Percentiles rank a stretch among this genome's conserved stretches.
Conservation (phyloP, 1,140 invertebrate genomes). For the Drosophila rufa region DNA sequence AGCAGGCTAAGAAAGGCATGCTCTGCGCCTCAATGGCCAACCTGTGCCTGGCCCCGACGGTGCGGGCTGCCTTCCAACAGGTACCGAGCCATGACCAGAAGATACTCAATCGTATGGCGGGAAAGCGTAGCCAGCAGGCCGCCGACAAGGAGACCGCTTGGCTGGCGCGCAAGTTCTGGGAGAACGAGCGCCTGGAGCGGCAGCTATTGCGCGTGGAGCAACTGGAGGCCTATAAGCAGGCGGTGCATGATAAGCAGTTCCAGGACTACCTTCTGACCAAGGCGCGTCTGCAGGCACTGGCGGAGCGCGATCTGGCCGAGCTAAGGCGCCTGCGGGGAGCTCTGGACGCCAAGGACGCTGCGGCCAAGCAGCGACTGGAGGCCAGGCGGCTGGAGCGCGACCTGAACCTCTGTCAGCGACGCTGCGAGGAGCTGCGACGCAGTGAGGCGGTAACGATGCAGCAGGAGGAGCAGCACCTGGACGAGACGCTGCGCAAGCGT, state of each 20-base stretch:
- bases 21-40: conserved; percentile 79
- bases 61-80: conserved; percentile 69
- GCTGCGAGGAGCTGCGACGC: conserved; percentile 71
- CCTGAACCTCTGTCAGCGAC: conserved; percentile 60
- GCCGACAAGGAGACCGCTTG: conserved; percentile 80
- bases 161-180: conserved; percentile 83
- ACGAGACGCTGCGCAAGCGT: conserved; percentile 67
- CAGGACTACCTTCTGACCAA: conserved; percentile 79
- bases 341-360: conserved; percentile 70
- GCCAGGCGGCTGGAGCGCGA: conserved; percentile 68
- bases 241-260: conserved; percentile 80
- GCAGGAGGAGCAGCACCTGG: conserved; percentile 77
- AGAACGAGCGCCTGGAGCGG: conserved; percentile 79
- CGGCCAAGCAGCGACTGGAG: conserved; percentile 62
- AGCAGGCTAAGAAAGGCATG: conserved; percentile 6
- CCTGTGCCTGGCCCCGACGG: conserved; percentile 71
- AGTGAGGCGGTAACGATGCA: conserved; percentile 70
- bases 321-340: conserved; percentile 64
- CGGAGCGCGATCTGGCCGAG: conserved; percentile 70
- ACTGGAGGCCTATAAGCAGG: conserved; percentile 78
- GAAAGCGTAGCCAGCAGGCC: conserved; percentile 72
- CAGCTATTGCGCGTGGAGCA: conserved; percentile 77
- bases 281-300: conserved; percentile 68
- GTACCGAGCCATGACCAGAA: conserved; percentile 80
- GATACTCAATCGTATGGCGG: conserved; percentile 83